Percentiles rank a stretch among this genome's conserved stretches.
Conservation (phyloP, 2,888 invertebrate genomes). For the Chorisops tibialis region DNA sequence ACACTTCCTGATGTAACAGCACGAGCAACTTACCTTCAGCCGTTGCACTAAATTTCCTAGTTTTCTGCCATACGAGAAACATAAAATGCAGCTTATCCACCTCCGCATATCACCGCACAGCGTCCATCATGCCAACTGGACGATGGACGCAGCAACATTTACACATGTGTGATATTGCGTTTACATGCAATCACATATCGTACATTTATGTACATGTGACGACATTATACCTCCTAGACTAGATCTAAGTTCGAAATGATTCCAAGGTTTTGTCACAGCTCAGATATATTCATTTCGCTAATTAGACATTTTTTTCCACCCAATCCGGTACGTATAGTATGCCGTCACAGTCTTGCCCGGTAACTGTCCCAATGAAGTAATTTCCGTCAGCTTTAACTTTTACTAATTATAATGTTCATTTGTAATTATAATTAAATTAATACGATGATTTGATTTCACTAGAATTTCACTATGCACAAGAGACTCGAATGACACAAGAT, state of each 20-base stretch:
- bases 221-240: neutral
- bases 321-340: neutral
- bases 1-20: conserved; percentile 16
- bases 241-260: neutral
- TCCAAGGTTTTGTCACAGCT: conserved; percentile 19
- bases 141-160: no score
- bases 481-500: conserved; percentile 15
- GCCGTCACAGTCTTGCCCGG: neutral
- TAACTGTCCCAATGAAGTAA: neutral
- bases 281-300: neutral
- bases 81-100: conserved; percentile 16
- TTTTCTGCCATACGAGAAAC: conserved; percentile 1
- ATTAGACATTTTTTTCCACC: conserved; percentile 4
- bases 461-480: conserved; percentile 14
- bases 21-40: conserved; percentile 15
- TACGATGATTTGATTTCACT: conserved; percentile 19
- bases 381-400: conserved; percentile 14
- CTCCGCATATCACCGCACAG: neutral
- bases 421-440: conserved; percentile 20
- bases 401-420: conserved; percentile 13
- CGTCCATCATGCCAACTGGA: no score
- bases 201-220: neutral
- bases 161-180: neutral
- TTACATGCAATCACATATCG: neutral
- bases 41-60: conserved; percentile 8